Base-by-base conservation (phyloP, 2,888 invertebrate genomes). In the Drosophila niveifrons region DNA sequence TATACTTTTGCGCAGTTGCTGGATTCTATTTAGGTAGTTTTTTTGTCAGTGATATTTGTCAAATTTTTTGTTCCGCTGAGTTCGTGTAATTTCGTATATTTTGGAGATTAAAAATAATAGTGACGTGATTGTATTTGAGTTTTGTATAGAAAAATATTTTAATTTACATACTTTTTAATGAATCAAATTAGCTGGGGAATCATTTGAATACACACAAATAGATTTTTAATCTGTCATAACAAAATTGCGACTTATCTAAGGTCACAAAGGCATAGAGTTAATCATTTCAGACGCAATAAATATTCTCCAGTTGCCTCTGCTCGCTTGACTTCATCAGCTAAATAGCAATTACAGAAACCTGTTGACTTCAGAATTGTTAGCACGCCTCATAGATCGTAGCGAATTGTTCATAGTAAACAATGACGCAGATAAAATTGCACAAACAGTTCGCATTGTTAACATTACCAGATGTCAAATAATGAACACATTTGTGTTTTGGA, bases 11-110 rank as follows among this genome's bases (percentile, higher is more conserved):
- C 69, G 75, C 77, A 67, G 66, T 55, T 66, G 44, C 61, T 58
- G 51, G 43, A 36, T 52, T 47, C 29, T 23, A 9, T 15, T 13
- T 18, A 39, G 18, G 23, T 3, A 8, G 11, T 11, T 43, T 9
- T 43, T 44, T 72, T 31, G 17, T 36, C n/a, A 2, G n/a, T 4
- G 23, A 31, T 18, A 47, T 69, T 83, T 78, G 66, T 82, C 56
- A 62, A 34, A 58, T 51, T 59, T 44, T 39, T 2, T 23, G 6
- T 23, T 23, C 23, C 1, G 17, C 7, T 6, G 39, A 29, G 43
- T 66, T 65, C 76, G 64, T 75, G 63, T 65, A 77, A 66, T 73
- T 73, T 82, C 44, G 69, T 69, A 66, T 41, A 59, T 66, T 59
- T 66, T 66, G 11, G 39, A 55, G 55, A 74, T 80, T 74, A 65